Percentiles rank a stretch among this genome's conserved stretches.
These are phyloP conservation scores for Dreissena polymorpha DNA, from an alignment of 1,140 invertebrate genomes.

Conservation along the genomic window DNA sequence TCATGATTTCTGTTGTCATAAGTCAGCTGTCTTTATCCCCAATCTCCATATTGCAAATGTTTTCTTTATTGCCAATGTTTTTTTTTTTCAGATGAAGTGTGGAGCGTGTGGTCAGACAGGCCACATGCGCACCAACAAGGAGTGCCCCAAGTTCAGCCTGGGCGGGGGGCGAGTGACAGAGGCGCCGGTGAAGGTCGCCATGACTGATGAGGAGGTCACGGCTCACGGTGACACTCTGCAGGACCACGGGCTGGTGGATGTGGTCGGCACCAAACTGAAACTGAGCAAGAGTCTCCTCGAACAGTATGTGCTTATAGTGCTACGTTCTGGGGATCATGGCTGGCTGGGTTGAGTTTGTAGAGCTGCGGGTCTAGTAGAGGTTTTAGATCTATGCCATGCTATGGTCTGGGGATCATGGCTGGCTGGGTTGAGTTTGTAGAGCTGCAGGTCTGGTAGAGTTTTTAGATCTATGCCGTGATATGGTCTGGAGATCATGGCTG, in stretches of 20 bases:
- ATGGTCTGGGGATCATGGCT: no score
- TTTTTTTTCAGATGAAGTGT: conserved; percentile 88
- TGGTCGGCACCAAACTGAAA: conserved; percentile 74
- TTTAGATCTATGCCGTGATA: no score
- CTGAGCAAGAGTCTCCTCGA: conserved; percentile 74
- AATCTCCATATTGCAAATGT: no score
- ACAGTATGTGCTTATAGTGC: conserved; percentile 62
- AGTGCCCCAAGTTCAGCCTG: conserved; percentile 74
- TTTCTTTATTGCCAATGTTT: no score
- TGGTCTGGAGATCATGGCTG: no score
- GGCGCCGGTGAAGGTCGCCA: conserved; percentile 73
- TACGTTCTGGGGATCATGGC: conserved; percentile 26
- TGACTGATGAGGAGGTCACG: conserved; percentile 76
- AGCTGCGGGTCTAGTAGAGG: no score
- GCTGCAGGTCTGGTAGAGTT: no score
- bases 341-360: no score
- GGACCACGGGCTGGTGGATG: conserved; percentile 75
- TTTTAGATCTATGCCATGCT: no score
- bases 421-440: no score
- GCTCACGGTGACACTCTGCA: conserved; percentile 70
- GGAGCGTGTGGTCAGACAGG: conserved; percentile 96
- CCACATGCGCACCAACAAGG: conserved; percentile 85
- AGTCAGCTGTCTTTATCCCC: no score
- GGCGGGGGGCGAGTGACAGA: conserved; percentile 42
- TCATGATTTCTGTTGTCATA: no score